Percentiles rank a stretch among this genome's conserved stretches.
phyloP scores from a whole-genome alignment of 2,797 vertebrate species.

The Amblyopsis hoosieri region DNA sequence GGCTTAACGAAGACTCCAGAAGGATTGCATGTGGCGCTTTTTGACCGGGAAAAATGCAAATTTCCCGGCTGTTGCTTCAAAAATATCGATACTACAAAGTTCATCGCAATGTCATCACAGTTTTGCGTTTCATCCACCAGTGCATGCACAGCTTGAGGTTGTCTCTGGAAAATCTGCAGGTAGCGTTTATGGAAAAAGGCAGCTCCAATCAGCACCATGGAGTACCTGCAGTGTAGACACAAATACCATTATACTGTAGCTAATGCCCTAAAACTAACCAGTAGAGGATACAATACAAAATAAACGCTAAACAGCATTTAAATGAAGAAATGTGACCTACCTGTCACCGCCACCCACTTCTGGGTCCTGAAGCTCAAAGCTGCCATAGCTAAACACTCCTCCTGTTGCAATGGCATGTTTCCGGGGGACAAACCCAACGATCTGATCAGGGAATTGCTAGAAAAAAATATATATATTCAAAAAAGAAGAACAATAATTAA shows the following conservation, averaged over 20 bases:
- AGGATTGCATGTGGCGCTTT: slow-evolving; percentile 58
- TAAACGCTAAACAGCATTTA: background rate
- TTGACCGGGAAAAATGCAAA: background rate
- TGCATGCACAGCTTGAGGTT: slow-evolving; percentile 78
- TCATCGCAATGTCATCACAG: slow-evolving; percentile 95
- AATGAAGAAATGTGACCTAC: slow-evolving; percentile 30
- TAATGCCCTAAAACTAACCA: background rate
- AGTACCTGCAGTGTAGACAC: slow-evolving; percentile 77
- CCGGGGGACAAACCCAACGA: slow-evolving; percentile 93
- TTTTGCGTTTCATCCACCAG: slow-evolving; percentile 93
- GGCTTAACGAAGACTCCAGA: slow-evolving; percentile 92
- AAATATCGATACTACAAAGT: slow-evolving; percentile 85
- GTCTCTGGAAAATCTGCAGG: slow-evolving; percentile 87
- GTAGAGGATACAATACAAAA: background rate
- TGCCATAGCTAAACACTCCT: slow-evolving; percentile 89
- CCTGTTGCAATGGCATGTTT: slow-evolving; percentile 86
- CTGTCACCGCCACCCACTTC: slow-evolving; percentile 83
- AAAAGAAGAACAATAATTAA: background rate
- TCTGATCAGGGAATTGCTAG: slow-evolving; percentile 93
- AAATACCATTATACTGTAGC: background rate
- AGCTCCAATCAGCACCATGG: slow-evolving; percentile 92
- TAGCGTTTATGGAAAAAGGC: slow-evolving; percentile 89
- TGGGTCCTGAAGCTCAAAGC: slow-evolving; percentile 89
- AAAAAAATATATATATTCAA: slow-evolving; percentile 11
- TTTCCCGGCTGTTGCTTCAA: slow-evolving; percentile 36